These are phyloP conservation scores for Sarcophaga subvicina DNA, from an alignment of 2,888 invertebrate genomes.

Conservation along the genomic window DNA sequence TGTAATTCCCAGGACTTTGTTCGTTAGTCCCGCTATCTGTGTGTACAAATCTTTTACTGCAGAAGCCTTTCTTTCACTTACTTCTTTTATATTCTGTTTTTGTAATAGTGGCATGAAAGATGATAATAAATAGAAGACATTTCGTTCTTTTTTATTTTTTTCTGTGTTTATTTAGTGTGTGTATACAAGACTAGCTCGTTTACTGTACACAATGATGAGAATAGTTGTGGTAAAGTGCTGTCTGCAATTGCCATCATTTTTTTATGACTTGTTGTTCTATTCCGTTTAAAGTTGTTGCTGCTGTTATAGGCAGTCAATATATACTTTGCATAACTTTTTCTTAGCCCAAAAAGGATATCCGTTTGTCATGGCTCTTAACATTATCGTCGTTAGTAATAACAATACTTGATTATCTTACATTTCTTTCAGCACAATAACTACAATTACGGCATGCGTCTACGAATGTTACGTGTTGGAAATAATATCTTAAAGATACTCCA, in stretches of 20 bases:
- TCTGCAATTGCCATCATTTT: not conserved
- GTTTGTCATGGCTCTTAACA: constrained; percentile 52
- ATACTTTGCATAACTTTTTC: constrained; percentile 31
- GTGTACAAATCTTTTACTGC: too few species aligned
- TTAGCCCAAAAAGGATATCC: constrained; percentile 41
- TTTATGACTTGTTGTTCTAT: not conserved
- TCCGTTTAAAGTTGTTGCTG: not conserved
- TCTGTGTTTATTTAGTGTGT: too few species aligned
- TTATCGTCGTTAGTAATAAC: constrained; percentile 33
- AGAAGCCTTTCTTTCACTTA: too few species aligned
- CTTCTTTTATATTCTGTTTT: too few species aligned
- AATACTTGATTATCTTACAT: constrained; percentile 26
- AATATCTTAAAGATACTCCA: too few species aligned
- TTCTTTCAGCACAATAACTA: not conserved
- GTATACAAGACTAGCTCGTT: not conserved
- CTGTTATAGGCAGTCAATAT: constrained; percentile 26
- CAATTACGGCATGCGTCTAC: not conserved
- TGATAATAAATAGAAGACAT: too few species aligned
- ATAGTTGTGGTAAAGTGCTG: not conserved
- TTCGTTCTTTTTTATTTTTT: too few species aligned
- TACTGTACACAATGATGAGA: too few species aligned
- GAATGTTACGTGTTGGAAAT: not conserved
- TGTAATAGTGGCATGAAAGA: too few species aligned
- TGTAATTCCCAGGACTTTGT: too few species aligned
- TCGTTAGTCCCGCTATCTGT: too few species aligned